These are phyloP conservation scores for Enteromius fasciolatus DNA, from an alignment of 2,797 vertebrate genomes.

Conservation along the genomic window DNA sequence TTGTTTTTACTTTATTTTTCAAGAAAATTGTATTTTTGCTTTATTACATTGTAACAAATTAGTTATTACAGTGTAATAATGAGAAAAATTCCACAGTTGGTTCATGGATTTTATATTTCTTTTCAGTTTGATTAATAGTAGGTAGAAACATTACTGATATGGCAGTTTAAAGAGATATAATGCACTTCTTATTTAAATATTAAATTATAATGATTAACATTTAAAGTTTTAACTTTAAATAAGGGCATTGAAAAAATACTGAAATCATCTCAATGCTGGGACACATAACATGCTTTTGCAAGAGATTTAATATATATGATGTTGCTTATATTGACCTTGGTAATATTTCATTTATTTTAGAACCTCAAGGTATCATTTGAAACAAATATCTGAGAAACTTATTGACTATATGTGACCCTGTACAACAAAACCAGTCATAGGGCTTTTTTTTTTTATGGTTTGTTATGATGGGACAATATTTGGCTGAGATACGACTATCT, in stretches of 20 bases:
- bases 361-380: background rate
- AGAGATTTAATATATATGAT: background rate
- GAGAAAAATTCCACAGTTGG: no score
- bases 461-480: no score
- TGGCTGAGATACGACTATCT: no score
- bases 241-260: background rate
- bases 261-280: background rate
- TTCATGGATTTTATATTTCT: background rate
- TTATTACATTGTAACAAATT: conserved; percentile 21
- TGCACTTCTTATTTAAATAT: background rate
- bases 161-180: background rate
- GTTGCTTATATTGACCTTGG: background rate
- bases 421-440: no score
- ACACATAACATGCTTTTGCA: background rate
- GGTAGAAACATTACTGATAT: background rate
- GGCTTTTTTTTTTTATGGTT: no score
- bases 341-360: background rate
- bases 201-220: background rate
- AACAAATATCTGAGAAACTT: background rate
- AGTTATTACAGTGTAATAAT: conserved; percentile 35
- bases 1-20: background rate
- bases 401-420: background rate
- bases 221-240: background rate
- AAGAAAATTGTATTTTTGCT: background rate
- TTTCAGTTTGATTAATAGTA: background rate